Base-by-base conservation (phyloP, 1,140 invertebrate genomes). In the Asbolus verrucosus region DNA sequence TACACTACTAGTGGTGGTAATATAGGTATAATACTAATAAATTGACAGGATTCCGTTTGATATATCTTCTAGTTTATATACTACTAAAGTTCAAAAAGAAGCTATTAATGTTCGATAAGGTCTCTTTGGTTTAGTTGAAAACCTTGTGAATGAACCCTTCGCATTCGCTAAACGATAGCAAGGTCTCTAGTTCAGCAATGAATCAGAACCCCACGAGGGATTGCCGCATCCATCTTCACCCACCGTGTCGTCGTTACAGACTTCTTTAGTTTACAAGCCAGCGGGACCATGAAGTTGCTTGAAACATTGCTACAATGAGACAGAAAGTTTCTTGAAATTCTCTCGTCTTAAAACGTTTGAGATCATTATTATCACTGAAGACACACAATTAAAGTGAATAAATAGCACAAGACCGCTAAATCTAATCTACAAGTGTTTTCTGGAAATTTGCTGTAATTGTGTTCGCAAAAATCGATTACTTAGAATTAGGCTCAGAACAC, bases 211-310 rank as follows among this genome's bases (percentile, higher is more conserved):
- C 31, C 33, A 21, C 16, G 31, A 63, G 31, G 19, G 33, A 41
- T 41, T 36, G 39, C 18, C 61, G 61, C 61, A 63, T 63, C 61
- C 33, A 63, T 63, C 61, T 63, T 63, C 61, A 63, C 16, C 33
- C 61, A 63, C 61, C 61, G 61, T 63, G 61, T 63, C 61, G 61
- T 41, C 61, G 19, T 63, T 63, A 63, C 61, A 39, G 61, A 63
- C 33, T 63, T 63, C 39, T 63, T 63, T 38, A 54, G 46, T 54
- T 54, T 54, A 54, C 46, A 54, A 54, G 21, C 46, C 46, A 54
- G 46, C 21, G 46, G 46, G 46, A 54, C 46, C 46, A 54, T 54
- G 46, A 54, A 54, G 46, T 30, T 27, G 21, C 46, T 54, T 54
- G 46, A 54, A 24, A n/a, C 46, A 54, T 54, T 54, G 46, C 46